Conservation (phyloP, 2,113 vertebrate species). For the Syrmaticus mikado region DNA sequence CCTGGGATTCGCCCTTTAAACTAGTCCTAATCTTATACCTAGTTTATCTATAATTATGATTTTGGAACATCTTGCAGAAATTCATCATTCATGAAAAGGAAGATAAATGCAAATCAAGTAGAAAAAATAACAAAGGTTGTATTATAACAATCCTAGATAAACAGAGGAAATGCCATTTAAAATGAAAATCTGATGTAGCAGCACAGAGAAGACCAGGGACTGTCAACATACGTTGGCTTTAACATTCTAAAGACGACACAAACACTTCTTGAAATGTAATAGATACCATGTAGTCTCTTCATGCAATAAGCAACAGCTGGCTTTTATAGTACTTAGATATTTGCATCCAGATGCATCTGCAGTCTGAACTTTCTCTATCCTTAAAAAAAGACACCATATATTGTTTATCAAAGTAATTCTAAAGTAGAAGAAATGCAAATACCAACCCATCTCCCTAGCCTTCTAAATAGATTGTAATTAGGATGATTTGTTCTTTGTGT, state of each 20-base stretch:
- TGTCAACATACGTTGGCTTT: not conserved
- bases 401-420: not conserved
- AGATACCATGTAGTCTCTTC: not conserved
- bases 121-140: not conserved
- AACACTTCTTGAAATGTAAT: not conserved
- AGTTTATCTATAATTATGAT: not conserved
- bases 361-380: not conserved
- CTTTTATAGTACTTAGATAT: not conserved
- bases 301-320: not conserved
- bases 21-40: not conserved
- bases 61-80: not conserved
- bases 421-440: conserved; percentile 24
- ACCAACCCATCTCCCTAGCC: not conserved
- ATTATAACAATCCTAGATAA: not conserved
- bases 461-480: not conserved
- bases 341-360: not conserved
- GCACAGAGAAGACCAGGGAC: not conserved
- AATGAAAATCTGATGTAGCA: not conserved
- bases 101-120: not conserved
- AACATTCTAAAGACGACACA: not conserved
- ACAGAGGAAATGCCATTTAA: not conserved
- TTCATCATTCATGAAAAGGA: not conserved
- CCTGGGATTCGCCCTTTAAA: not conserved
- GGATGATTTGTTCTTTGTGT: not conserved
- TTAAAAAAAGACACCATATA: not conserved